Percentiles rank a stretch among this genome's conserved stretches.
Conservation (phyloP, 2,888 invertebrate genomes). For the Aporophyla nigra region DNA sequence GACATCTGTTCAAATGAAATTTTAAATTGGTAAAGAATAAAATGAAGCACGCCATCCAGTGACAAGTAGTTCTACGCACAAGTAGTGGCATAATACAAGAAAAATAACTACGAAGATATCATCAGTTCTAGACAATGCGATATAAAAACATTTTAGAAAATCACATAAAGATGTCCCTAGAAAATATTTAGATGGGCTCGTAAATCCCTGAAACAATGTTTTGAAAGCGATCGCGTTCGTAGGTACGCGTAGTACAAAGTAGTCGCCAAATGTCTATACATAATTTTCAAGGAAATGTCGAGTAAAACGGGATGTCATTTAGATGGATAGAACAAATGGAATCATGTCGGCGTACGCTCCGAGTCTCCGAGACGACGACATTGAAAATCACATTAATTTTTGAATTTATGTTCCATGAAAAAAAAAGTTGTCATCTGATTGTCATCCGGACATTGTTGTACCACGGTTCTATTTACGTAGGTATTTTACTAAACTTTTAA, state of each 20-base stretch:
- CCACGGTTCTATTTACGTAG: constrained; percentile 37
- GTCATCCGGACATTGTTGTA: constrained; percentile 44
- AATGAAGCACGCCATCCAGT: constrained; percentile 32
- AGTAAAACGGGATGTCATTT: constrained; percentile 69
- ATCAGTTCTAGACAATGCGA: constrained; percentile 24
- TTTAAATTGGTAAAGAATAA: constrained; percentile 36
- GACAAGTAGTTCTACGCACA: constrained; percentile 16
- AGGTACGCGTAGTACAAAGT: constrained; percentile 67
- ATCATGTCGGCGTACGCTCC: constrained; percentile 68
- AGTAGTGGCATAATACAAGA: constrained; percentile 28
- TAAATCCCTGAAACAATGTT: constrained; percentile 73
- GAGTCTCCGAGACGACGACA: constrained; percentile 44
- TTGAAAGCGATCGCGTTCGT: constrained; percentile 59
- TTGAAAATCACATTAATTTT: constrained; percentile 58
- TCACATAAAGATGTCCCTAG: constrained; percentile 55
- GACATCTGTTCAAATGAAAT: constrained; percentile 15
- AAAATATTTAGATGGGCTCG: constrained; percentile 68
- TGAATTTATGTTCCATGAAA: constrained; percentile 55
- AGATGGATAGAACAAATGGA: constrained; percentile 78
- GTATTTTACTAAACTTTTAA: constrained; percentile 29
- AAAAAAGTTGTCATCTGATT: constrained; percentile 51
- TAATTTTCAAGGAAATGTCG: constrained; percentile 74
- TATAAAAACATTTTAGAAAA: constrained; percentile 38
- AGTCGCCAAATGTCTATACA: constrained; percentile 71
- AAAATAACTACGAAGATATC: constrained; percentile 16